These are phyloP conservation scores for Zophobas atratus DNA, from an alignment of 1,140 invertebrate genomes.

Conservation along the genomic window DNA sequence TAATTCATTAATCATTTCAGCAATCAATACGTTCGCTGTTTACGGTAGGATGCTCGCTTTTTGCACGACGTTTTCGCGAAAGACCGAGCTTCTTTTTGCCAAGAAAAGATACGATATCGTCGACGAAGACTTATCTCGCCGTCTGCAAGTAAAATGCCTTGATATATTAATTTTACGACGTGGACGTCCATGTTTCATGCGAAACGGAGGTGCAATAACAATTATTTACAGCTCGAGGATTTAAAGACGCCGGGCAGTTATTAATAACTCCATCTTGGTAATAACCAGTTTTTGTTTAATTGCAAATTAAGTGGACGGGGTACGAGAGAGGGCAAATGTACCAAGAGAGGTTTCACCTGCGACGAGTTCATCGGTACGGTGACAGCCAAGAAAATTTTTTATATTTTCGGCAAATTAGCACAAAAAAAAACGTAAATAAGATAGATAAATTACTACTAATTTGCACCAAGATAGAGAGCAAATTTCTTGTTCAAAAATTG, in stretches of 20 bases:
- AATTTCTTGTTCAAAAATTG: too few relatives aligned
- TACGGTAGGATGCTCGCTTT: constrained; percentile 32
- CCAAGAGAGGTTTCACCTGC: too few relatives aligned
- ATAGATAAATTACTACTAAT: too few relatives aligned
- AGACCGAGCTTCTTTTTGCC: constrained; percentile 15
- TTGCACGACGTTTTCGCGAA: constrained; percentile 13
- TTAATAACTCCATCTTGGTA: constrained; percentile 3
- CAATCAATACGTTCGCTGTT: constrained; percentile 40
- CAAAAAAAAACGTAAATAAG: too few relatives aligned
- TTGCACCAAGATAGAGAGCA: too few relatives aligned
- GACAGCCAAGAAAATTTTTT: too few relatives aligned
- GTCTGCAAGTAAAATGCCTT: constrained; percentile 21
- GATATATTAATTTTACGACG: constrained; percentile 27
- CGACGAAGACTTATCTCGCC: constrained; percentile 10
- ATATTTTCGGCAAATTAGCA: too few relatives aligned
- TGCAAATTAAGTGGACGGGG: too few relatives aligned
- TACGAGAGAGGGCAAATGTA: too few relatives aligned
- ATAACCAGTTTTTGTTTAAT: background rate
- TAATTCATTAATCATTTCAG: constrained; percentile 49
- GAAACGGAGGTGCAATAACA: constrained; percentile 8
- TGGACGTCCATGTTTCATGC: constrained; percentile 20
- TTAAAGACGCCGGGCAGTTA: background rate
- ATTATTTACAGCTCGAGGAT: constrained; percentile 24
- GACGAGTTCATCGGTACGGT: too few relatives aligned
- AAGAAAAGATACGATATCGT: constrained; percentile 18